phyloP scores from a whole-genome alignment of 2,888 invertebrate species.

The Oscheius sp. region DNA sequence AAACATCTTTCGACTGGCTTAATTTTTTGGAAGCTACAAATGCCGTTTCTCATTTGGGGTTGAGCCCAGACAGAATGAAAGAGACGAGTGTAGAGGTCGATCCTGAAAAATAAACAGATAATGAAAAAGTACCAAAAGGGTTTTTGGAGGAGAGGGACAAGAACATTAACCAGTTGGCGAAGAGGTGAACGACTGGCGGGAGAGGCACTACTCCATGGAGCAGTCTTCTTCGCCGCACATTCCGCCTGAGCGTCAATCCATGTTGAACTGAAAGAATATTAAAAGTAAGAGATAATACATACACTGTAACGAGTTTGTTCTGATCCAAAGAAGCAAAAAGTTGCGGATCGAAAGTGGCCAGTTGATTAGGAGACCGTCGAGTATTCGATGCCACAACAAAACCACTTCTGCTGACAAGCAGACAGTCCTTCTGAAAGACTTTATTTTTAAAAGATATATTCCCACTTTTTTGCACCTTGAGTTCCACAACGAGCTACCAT shows the following conservation, averaged over 20 bases:
- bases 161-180: constrained; percentile 31
- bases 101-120: constrained; percentile 36
- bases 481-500: constrained; percentile 35
- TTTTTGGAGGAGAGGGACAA: constrained; percentile 18
- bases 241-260: constrained; percentile 55
- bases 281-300: constrained; percentile 8
- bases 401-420: constrained; percentile 48
- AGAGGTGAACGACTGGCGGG: constrained; percentile 31
- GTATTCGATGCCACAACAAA: constrained; percentile 51
- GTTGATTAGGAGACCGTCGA: constrained; percentile 30
- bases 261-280: not conserved
- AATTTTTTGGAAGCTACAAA: constrained; percentile 53
- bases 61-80: constrained; percentile 33
- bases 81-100: constrained; percentile 27
- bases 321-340: constrained; percentile 48
- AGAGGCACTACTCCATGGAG: constrained; percentile 45
- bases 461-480: constrained; percentile 18
- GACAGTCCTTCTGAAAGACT: constrained; percentile 47
- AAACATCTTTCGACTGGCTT: constrained; percentile 53
- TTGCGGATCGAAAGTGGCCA: constrained; percentile 53
- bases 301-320: constrained; percentile 41
- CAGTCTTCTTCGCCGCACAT: constrained; percentile 46
- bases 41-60: constrained; percentile 48
- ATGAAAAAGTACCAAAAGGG: constrained; percentile 22
- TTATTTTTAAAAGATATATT: not conserved